These are phyloP conservation scores for Chaetops frenatus DNA, from an alignment of 2,113 vertebrate species.

Conservation along the genomic window DNA sequence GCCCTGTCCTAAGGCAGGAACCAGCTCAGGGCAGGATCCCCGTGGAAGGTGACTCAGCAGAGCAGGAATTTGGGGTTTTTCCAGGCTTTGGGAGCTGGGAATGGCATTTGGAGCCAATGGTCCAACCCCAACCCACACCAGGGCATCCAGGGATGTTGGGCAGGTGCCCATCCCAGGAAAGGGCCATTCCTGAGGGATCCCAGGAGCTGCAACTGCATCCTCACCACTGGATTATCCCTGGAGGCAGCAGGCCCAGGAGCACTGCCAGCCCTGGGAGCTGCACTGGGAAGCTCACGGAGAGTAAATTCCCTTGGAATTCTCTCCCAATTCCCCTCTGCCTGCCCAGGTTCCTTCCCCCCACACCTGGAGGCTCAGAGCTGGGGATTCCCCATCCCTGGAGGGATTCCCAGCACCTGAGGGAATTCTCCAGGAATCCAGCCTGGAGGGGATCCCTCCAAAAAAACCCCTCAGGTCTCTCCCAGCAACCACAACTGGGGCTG, in stretches of 20 bases:
- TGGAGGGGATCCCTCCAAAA: neutral
- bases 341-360: neutral
- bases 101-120: neutral
- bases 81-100: neutral
- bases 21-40: too few relatives aligned
- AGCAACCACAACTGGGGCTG: neutral
- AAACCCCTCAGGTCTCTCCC: neutral
- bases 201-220: neutral
- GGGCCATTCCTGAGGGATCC: neutral
- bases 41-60: neutral
- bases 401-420: neutral
- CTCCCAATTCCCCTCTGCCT: neutral
- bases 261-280: neutral
- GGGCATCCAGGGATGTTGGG: neutral
- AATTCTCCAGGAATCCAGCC: neutral
- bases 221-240: fast-evolving
- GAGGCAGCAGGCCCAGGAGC: neutral
- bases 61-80: neutral
- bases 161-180: neutral
- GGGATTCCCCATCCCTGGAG: neutral
- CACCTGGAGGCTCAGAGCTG: neutral
- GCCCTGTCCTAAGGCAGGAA: neutral
- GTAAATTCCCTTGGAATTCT: neutral
- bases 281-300: fast-evolving
- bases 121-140: neutral